A percentile compares a stretch with the other conserved stretches of the same genome.
phyloP scores from a whole-genome alignment of 2,888 invertebrate genomes.

The Apotomis capreana region DNA sequence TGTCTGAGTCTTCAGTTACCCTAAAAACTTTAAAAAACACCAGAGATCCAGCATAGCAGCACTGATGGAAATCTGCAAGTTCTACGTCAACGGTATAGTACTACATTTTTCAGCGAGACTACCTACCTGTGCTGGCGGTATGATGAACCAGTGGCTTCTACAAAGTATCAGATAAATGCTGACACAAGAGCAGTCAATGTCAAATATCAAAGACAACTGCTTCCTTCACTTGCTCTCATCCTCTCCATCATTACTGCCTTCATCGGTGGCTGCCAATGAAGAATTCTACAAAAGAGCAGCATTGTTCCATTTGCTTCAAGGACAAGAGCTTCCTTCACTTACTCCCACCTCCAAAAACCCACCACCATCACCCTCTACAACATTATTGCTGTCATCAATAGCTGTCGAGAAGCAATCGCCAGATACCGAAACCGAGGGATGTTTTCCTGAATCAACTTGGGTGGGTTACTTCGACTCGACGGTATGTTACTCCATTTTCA shows the following conservation, averaged over 20 bases:
- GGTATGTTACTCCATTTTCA: slow-evolving; percentile 12
- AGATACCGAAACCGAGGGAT: no score
- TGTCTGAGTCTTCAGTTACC: neutral
- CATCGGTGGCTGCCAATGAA: no score
- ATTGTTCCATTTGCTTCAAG: no score
- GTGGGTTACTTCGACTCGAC: neutral
- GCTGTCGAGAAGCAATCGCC: no score
- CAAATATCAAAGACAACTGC: neutral
- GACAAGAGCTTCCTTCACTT: no score
- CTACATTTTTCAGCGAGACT: slow-evolving; percentile 23
- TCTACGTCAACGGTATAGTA: slow-evolving; percentile 18
- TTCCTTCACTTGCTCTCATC: no score
- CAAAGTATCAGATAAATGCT: neutral
- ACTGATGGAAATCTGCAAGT: neutral
- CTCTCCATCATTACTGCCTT: no score
- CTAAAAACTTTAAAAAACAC: neutral
- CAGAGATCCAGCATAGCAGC: neutral
- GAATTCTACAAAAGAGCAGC: no score
- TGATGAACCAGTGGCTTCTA: neutral
- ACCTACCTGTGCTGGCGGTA: neutral
- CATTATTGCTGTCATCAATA: no score
- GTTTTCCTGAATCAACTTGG: neutral
- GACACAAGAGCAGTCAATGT: neutral
- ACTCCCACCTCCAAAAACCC: no score
- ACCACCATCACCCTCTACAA: no score